These are phyloP conservation scores for Aurelia sp. DNA, from an alignment of 30 jellyfish, hydroid and myxozoan genomes.

Conservation along the genomic window DNA sequence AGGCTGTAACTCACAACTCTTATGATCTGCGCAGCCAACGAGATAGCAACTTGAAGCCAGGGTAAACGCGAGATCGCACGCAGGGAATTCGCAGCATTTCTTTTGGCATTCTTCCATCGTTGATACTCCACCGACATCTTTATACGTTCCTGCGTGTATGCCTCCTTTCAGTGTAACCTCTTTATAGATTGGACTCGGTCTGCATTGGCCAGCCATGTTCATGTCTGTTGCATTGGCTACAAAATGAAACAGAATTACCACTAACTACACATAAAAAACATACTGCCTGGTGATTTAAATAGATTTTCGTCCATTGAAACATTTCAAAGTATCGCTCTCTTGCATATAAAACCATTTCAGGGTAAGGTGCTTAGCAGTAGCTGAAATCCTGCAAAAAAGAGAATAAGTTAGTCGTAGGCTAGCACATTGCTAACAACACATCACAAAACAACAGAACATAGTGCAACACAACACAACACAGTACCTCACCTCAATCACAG, in stretches of 20 bases:
- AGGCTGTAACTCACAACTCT: constrained; percentile 91
- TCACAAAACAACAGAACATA: too few species aligned
- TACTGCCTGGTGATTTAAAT: too few species aligned
- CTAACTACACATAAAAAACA: too few species aligned
- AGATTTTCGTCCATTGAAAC: too few species aligned
- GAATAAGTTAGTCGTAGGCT: background rate
- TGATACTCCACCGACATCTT: constrained; percentile 97
- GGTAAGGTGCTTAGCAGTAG: too few species aligned
- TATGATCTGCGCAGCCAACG: constrained; percentile 94
- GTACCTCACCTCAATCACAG: too few species aligned
- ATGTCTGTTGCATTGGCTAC: constrained; percentile 89
- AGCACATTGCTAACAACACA: too few species aligned
- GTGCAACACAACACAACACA: too few species aligned
- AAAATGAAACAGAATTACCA: too few species aligned
- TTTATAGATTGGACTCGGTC: constrained; percentile 83
- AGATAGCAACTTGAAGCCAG: constrained; percentile 96
- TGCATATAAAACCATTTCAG: too few species aligned
- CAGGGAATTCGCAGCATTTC: constrained; percentile 98
- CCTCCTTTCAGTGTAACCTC: constrained; percentile 99
- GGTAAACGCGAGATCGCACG: constrained; percentile 94
- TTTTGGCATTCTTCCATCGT: constrained; percentile 98
- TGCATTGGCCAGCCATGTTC: constrained; percentile 94
- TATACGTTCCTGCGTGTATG: constrained; percentile 96
- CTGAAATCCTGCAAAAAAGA: constrained; percentile 6
- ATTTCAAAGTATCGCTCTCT: too few species aligned